Conservation (phyloP, 2,888 invertebrate species). For the Eilema griseolum region DNA sequence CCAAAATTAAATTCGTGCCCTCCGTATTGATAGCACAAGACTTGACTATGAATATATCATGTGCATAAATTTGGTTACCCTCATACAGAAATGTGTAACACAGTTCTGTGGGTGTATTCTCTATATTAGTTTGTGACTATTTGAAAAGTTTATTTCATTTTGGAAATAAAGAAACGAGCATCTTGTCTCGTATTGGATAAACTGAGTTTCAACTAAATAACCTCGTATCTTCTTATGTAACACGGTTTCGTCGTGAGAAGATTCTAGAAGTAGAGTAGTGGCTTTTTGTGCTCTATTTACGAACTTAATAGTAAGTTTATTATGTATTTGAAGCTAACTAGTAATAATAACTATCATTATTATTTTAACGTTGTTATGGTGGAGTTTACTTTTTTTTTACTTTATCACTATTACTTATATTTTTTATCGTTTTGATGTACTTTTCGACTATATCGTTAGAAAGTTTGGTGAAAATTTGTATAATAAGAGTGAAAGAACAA, state of each 20-base stretch:
- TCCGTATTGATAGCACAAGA: slow-evolving; percentile 60
- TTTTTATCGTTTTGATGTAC: neutral
- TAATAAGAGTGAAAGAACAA: neutral
- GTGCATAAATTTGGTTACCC: slow-evolving; percentile 62
- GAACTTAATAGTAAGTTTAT: too few relatives aligned
- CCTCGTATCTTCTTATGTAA: neutral
- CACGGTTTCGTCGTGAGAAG: too few relatives aligned
- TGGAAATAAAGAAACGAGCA: neutral
- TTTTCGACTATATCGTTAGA: neutral
- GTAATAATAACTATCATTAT: too few relatives aligned
- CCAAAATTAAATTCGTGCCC: slow-evolving; percentile 70
- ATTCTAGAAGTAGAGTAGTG: too few relatives aligned
- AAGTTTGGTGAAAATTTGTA: neutral
- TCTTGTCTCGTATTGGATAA: neutral
- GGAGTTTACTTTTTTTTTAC: too few relatives aligned
- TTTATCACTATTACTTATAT: too few relatives aligned
- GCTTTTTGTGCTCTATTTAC: too few relatives aligned
- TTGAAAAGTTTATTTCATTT: slow-evolving; percentile 2
- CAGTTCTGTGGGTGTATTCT: slow-evolving; percentile 6
- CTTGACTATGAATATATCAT: slow-evolving; percentile 68
- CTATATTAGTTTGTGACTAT: slow-evolving; percentile 33
- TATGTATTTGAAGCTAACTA: too few relatives aligned
- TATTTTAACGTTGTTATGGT: too few relatives aligned
- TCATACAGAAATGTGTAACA: slow-evolving; percentile 16
- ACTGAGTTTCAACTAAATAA: slow-evolving; percentile 1